Evolutionary conservation across 2,888 invertebrate genomes (phyloP).

Genomic region (Bugula neritina): DNA sequence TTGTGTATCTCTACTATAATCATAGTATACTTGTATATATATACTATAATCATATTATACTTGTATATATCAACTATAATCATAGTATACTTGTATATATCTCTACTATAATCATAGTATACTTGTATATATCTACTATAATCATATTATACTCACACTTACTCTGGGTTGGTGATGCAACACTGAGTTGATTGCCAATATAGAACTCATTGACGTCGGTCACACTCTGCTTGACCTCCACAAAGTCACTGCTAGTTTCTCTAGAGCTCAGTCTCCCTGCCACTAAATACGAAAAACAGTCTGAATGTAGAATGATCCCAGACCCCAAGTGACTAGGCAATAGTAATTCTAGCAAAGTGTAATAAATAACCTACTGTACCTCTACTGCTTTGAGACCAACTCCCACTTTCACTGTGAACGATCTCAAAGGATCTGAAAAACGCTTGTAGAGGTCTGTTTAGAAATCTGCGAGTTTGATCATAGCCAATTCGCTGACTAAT

Average conservation of each 20-base stretch:
- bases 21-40: no score
- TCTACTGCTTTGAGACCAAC: neutral
- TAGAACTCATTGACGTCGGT: constrained; percentile 16
- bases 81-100: no score
- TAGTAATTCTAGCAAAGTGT: neutral
- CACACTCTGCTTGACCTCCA: constrained; percentile 20
- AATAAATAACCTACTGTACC: neutral
- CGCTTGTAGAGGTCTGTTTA: constrained; percentile 45
- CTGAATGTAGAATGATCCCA: no score
- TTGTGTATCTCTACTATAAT: neutral
- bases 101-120: no score
- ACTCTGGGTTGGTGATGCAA: no score
- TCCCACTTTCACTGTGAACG: constrained; percentile 33
- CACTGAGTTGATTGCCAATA: no score
- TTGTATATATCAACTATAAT: no score
- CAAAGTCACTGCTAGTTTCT: neutral
- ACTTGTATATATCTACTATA: no score
- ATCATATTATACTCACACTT: no score
- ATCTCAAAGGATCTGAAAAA: constrained; percentile 49
- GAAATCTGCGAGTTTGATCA: constrained; percentile 54
- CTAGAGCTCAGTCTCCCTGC: neutral
- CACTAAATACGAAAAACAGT: neutral
- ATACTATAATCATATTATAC: no score
- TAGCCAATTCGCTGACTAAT: constrained; percentile 56
- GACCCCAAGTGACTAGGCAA: no score